Conservation (phyloP, 2,888 invertebrate genomes). For the Yponomeuta malinellus region DNA sequence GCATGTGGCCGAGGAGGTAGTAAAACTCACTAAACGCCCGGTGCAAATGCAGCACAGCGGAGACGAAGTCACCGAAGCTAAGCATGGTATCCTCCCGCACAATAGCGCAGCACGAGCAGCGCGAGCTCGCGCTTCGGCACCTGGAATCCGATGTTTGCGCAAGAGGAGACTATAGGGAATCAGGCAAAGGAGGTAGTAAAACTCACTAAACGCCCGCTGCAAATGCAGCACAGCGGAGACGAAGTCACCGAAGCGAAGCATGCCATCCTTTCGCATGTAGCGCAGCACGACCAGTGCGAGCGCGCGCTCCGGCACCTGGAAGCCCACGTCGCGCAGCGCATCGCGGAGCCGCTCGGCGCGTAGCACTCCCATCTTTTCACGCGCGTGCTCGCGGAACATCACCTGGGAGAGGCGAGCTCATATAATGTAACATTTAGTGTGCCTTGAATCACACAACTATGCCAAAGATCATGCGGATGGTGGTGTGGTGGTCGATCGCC, state of each 20-base stretch:
- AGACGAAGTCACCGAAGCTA: conserved; percentile 93
- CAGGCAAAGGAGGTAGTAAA: too few relatives aligned
- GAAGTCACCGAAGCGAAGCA: conserved; percentile 92
- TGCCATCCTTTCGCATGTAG: conserved; percentile 95
- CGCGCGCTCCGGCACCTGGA: conserved; percentile 89
- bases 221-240: conserved; percentile 92
- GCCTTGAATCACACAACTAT: too few relatives aligned
- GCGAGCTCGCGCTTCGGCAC: conserved; percentile 55
- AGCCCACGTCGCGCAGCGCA: conserved; percentile 90
- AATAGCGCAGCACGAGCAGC: conserved; percentile 86
- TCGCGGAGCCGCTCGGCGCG: conserved; percentile 90
- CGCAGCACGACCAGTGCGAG: conserved; percentile 87
- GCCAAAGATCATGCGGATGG: too few relatives aligned
- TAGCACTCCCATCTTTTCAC: conserved; percentile 92
- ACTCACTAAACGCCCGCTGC: conserved; percentile 80
- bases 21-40: conserved; percentile 68
- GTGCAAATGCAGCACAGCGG: conserved; percentile 90
- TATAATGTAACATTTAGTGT: neutral
- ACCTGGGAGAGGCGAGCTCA: neutral
- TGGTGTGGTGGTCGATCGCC: too few relatives aligned
- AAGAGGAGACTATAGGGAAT: too few relatives aligned
- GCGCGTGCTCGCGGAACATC: conserved; percentile 91
- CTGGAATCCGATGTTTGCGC: too few relatives aligned
- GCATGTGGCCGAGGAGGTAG: too few relatives aligned
- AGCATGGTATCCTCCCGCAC: conserved; percentile 95